Evolutionary conservation across 2,113 vertebrate genomes (phyloP), one percentile per base, ranked within the genome.

Genomic region (Cettia cetti): DNA sequence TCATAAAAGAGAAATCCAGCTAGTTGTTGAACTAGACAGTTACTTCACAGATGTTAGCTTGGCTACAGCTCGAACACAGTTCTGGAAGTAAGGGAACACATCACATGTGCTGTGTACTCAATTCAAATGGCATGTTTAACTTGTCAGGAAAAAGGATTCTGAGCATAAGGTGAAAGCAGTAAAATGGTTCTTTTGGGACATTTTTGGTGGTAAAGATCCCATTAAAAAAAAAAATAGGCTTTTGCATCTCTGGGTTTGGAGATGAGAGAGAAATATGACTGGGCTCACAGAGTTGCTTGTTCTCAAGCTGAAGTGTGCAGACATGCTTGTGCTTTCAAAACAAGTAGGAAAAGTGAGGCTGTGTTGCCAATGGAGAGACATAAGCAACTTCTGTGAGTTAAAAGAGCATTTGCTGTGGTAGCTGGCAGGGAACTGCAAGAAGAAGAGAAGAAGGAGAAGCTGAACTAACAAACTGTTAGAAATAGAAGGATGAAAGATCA

Each of bases 21-120:
- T 66, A 74, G 60, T n/a, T 95, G 82, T 77, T 5, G 33, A 94
- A 57, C 52, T 49, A 93, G 85, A 9, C 72, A 53, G 63, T 78
- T 95, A 35, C 71, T 76, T 40, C 6, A 9, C 93, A 94, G 92
- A 92, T 91, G 88, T 90, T 86, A 30, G 44, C 19, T 74, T 95
- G 84, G 60, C 85, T 95, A 26, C 35, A 78, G 37, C 61, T 61
- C 49, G 54, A 57, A 56, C 37, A 49, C 45, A 24, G 70, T 13
- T 82, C 39, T 81, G 79, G 33, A 93, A 68, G 57, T 49, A 44
- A 60, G 45, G 54, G 64, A 71, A 37, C 35, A 60, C 37, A 37
- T 66, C 68, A 53, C 40, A n/a, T 64, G 42, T 79, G 66, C 71
- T 86, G 49, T 54, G 65, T 86, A 50, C 66, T 87, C 70, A 72